These are phyloP conservation scores for Eretmochelys imbricata DNA, from an alignment of 2,113 vertebrate genomes.

Conservation along the genomic window DNA sequence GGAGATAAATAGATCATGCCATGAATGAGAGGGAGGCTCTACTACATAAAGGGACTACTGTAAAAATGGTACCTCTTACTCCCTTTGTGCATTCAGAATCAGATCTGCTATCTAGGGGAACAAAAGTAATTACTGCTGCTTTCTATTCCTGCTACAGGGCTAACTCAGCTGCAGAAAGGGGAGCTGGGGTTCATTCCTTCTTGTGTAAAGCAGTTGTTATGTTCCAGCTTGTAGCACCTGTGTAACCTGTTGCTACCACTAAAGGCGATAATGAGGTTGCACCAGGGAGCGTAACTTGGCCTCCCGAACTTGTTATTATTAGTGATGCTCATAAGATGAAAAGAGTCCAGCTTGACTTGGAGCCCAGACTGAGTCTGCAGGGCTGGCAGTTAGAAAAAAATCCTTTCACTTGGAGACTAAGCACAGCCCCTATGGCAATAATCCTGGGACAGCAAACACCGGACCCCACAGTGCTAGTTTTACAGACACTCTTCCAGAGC, in stretches of 20 bases:
- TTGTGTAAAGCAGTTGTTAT: background rate
- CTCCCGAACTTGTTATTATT: background rate
- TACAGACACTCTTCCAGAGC: no score
- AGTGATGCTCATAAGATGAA: background rate
- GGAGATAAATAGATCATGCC: background rate
- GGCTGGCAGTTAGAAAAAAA: background rate
- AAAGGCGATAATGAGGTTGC: background rate
- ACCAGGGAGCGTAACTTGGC: fast-evolving
- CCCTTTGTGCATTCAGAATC: background rate
- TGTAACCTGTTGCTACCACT: background rate
- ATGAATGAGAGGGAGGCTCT: background rate
- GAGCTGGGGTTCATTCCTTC: background rate
- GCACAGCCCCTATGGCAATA: no score
- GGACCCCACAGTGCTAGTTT: no score
- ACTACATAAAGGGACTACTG: background rate
- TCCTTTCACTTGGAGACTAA: no score
- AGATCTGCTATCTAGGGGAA: background rate
- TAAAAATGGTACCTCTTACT: background rate
- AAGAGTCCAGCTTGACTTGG: background rate
- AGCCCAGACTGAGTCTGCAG: background rate
- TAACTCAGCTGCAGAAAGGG: background rate
- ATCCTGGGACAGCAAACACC: no score
- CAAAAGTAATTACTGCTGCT: background rate
- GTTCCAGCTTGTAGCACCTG: background rate
- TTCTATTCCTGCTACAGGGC: background rate